Conservation (phyloP, 2,888 invertebrate species). For the Pheosia tremula region DNA sequence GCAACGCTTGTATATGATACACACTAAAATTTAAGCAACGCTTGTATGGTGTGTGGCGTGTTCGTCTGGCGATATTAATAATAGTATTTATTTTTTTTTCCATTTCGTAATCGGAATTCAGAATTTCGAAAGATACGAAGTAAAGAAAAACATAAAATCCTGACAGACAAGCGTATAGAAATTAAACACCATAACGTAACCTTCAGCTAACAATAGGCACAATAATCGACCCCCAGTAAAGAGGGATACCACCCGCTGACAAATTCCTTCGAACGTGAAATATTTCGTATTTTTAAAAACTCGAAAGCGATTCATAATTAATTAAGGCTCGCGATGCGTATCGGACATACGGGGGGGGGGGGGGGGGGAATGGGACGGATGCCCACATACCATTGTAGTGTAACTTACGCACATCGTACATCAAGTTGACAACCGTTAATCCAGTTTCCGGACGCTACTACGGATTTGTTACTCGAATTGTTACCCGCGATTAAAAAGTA, state of each 20-base stretch:
- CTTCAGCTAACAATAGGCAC: slow-evolving; percentile 29
- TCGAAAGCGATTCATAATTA: slow-evolving; percentile 70
- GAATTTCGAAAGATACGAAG: too few relatives aligned
- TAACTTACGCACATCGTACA: slow-evolving; percentile 82
- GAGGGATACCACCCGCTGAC: slow-evolving; percentile 37
- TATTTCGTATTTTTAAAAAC: slow-evolving; percentile 38
- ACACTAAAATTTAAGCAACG: too few relatives aligned
- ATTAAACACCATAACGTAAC: slow-evolving; percentile 24
- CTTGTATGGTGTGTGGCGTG: too few relatives aligned
- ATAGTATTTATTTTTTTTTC: too few relatives aligned
- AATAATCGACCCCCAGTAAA: slow-evolving; percentile 29
- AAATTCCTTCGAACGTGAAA: slow-evolving; percentile 18
- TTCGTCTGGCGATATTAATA: too few relatives aligned
- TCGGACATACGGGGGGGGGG: slow-evolving; percentile 59
- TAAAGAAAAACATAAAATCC: slow-evolving; percentile 11
- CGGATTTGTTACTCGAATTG: slow-evolving; percentile 35
- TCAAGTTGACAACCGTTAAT: slow-evolving; percentile 84
- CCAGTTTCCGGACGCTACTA: slow-evolving; percentile 77
- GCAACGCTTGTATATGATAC: too few relatives aligned
- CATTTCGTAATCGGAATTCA: too few relatives aligned
- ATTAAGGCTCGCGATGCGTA: slow-evolving; percentile 68
- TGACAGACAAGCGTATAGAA: slow-evolving; percentile 34
- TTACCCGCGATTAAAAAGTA: too few relatives aligned
- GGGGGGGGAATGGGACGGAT: slow-evolving; percentile 69
- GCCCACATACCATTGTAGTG: slow-evolving; percentile 80